Percentiles rank a stretch among this genome's conserved stretches.
These are phyloP conservation scores for Gastrophryne carolinensis DNA, from an alignment of 2,797 vertebrate species.

Conservation along the genomic window DNA sequence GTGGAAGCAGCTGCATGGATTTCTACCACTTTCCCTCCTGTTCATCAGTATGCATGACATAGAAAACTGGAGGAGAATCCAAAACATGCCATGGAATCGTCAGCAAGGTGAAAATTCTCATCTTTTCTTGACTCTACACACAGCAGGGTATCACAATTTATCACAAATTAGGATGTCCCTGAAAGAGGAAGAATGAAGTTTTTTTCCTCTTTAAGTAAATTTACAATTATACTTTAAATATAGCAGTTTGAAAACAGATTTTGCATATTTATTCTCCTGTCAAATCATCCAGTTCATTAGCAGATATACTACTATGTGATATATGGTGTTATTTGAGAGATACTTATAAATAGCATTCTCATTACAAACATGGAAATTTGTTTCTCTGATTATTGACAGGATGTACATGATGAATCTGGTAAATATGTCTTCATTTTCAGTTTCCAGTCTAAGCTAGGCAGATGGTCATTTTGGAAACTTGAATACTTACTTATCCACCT, in stretches of 20 bases:
- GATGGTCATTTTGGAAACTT: constrained; percentile 28
- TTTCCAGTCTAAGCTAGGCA: neutral
- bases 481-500: constrained; percentile 36
- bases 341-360: neutral
- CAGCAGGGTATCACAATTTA: too few relatives aligned
- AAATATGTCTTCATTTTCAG: constrained; percentile 1
- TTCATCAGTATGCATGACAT: too few relatives aligned
- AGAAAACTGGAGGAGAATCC: too few relatives aligned
- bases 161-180: too few relatives aligned
- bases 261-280: neutral
- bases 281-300: neutral
- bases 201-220: too few relatives aligned
- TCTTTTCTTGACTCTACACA: too few relatives aligned
- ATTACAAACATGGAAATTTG: constrained; percentile 14
- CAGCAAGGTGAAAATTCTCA: too few relatives aligned
- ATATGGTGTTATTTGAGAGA: neutral
- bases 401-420: constrained; percentile 6
- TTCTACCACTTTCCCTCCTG: too few relatives aligned
- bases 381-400: constrained; percentile 39
- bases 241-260: neutral
- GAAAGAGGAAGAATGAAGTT: too few relatives aligned
- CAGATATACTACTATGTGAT: neutral
- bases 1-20: too few relatives aligned
- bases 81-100: too few relatives aligned
- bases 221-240: too few relatives aligned